Conservation (phyloP, 2,113 vertebrate genomes). For the Podilymbus podiceps region DNA sequence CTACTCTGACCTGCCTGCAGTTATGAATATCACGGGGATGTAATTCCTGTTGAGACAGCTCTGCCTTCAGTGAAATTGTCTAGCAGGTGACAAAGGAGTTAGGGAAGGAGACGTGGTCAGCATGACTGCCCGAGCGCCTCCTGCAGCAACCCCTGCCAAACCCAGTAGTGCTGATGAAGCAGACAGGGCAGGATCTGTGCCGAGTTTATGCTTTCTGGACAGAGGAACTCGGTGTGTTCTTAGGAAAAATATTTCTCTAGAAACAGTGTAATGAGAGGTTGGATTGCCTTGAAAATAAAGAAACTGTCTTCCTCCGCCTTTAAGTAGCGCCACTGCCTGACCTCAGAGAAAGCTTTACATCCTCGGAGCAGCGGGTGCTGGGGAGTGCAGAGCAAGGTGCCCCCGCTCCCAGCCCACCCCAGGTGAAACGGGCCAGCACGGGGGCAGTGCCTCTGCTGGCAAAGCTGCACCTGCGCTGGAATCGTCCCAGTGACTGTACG, state of each 20-base stretch:
- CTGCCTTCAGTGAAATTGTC: neutral
- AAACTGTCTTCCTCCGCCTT: neutral
- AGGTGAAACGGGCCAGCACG: accelerated
- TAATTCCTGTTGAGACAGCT: neutral
- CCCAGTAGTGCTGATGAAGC: neutral
- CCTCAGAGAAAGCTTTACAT: neutral
- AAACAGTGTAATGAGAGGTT: neutral
- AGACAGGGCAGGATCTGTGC: neutral
- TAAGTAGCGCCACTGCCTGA: neutral
- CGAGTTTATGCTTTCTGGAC: neutral
- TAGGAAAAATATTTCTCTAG: neutral
- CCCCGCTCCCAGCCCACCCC: neutral
- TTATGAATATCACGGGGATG: accelerated
- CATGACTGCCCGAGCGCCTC: neutral
- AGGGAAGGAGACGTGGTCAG: neutral
- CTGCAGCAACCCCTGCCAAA: neutral
- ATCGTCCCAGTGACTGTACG: accelerated
- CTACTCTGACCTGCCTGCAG: neutral
- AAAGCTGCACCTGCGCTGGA: neutral
- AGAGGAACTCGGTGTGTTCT: neutral
- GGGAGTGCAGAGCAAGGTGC: neutral
- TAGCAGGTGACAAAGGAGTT: neutral
- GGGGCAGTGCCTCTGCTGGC: neutral
- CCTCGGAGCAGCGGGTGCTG: accelerated
- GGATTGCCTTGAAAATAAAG: neutral